Conservation (phyloP, 2,113 vertebrate species). For the Pseudonaja textilis region DNA sequence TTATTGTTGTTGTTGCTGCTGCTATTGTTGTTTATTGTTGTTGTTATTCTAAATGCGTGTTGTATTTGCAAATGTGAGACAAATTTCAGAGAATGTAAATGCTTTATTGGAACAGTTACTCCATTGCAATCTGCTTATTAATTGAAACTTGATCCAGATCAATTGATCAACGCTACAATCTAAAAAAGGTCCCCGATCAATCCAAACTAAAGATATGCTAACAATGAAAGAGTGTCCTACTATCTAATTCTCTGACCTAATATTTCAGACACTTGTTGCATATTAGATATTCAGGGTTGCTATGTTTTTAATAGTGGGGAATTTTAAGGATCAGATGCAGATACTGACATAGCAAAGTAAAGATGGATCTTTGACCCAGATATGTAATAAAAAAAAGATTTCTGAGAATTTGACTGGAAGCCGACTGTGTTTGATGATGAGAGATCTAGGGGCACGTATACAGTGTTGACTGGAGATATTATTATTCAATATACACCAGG, state of each 20-base stretch:
- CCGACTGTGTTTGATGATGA: conserved; percentile 39
- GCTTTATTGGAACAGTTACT: too few relatives aligned
- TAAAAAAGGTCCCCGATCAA: background rate
- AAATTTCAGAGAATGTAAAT: background rate
- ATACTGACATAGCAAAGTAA: rapidly evolving
- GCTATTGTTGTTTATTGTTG: background rate
- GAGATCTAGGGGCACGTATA: background rate
- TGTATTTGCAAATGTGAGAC: too few relatives aligned
- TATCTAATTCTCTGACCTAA: too few relatives aligned
- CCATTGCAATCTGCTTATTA: background rate
- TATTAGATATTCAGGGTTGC: background rate
- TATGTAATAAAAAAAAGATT: conserved; percentile 12
- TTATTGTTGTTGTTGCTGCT: too few relatives aligned
- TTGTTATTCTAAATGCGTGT: background rate
- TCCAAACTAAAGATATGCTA: rapidly evolving
- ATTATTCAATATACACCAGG: conserved; percentile 44
- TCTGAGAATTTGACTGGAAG: conserved; percentile 13
- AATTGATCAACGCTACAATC: background rate
- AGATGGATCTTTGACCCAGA: background rate
- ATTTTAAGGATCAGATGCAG: background rate
- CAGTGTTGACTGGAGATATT: conserved; percentile 1
- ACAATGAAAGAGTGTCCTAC: rapidly evolving
- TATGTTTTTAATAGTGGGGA: background rate
- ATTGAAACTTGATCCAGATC: background rate
- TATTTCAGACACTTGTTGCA: background rate